Evolutionary conservation across 2,888 invertebrate species (phyloP).

Genomic region (Pachliopta kotzebuea): DNA sequence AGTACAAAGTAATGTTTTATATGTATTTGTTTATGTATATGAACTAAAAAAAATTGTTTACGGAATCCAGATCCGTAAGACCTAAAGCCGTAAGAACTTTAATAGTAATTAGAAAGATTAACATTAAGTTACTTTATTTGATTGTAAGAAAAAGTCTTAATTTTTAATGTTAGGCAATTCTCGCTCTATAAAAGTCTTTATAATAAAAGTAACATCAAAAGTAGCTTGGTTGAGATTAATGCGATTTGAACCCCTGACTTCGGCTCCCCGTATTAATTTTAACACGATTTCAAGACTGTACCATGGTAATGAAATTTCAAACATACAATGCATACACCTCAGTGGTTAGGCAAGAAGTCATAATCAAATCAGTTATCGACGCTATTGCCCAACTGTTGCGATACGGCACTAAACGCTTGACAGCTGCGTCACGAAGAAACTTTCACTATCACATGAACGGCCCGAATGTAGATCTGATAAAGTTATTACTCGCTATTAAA

Average conservation of each 20-base stretch:
- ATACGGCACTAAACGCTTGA: constrained; percentile 29
- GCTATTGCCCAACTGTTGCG: constrained; percentile 36
- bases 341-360: constrained; percentile 35
- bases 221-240: not conserved
- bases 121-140: too few species aligned
- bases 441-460: constrained; percentile 54
- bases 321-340: constrained; percentile 3
- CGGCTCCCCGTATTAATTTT: not conserved
- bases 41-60: too few species aligned
- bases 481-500: constrained; percentile 34
- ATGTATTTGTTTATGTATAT: too few species aligned
- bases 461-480: constrained; percentile 45
- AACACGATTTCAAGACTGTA: not conserved
- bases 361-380: constrained; percentile 46
- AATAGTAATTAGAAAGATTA: too few species aligned
- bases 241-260: not conserved
- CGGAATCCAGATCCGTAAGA: too few species aligned
- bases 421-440: constrained; percentile 39
- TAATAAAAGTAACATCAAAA: too few species aligned
- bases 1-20: too few species aligned
- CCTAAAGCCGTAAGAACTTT: too few species aligned
- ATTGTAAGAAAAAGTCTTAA: too few species aligned
- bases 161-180: too few species aligned
- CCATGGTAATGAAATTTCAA: not conserved
- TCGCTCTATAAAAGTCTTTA: too few species aligned